A percentile compares a stretch with the other conserved stretches of the same genome.
These are phyloP conservation scores for Lacerta agilis DNA, from an alignment of 2,797 vertebrate genomes.

Conservation along the genomic window DNA sequence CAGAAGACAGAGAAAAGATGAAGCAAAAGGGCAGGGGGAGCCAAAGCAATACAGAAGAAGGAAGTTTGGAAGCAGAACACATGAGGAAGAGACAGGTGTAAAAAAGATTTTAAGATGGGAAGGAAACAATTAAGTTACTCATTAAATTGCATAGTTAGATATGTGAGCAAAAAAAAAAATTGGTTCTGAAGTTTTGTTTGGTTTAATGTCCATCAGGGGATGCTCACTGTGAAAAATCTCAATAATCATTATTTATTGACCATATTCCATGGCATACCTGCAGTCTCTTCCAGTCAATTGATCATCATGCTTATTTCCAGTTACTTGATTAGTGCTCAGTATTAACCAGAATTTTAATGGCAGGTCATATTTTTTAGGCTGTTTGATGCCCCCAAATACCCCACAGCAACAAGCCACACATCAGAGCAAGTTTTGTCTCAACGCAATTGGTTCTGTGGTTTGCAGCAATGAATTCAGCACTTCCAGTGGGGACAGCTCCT, in stretches of 20 bases:
- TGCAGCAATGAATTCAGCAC: constrained; percentile 21
- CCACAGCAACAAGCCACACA: neutral
- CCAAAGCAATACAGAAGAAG: neutral
- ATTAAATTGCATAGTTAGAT: neutral
- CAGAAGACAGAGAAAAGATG: neutral
- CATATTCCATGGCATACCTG: neutral
- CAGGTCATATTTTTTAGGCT: neutral
- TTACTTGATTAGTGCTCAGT: neutral
- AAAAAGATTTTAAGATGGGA: neutral
- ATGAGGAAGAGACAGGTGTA: neutral
- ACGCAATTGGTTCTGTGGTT: no score
- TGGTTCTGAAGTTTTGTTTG: neutral
- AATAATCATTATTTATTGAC: neutral
- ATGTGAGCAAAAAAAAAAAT: neutral
- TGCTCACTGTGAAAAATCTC: neutral
- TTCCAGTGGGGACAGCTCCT: constrained; percentile 12
- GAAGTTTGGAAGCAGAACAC: neutral
- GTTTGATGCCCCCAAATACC: neutral
- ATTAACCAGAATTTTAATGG: neutral
- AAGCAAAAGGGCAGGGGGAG: neutral
- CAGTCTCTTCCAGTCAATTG: neutral
- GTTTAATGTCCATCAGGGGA: neutral
- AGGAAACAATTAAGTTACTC: neutral
- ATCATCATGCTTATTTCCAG: neutral
- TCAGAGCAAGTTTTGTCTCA: neutral